phyloP scores from a whole-genome alignment of 2,888 invertebrate genomes.

The Apantesis nais region DNA sequence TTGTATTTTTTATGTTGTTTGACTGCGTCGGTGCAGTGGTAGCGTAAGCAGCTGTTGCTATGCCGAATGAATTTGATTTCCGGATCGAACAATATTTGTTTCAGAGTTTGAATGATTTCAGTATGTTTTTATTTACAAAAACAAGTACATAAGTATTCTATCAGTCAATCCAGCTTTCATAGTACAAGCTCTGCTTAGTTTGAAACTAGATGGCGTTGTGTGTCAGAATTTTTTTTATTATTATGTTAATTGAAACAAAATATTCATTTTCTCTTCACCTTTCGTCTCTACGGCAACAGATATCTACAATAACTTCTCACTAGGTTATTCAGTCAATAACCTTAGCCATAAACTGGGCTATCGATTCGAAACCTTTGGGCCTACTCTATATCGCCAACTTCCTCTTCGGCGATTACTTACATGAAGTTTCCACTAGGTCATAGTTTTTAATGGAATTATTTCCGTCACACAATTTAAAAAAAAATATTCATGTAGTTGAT shows the following conservation, averaged over 20 bases:
- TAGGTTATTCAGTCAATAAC: slow-evolving; percentile 27
- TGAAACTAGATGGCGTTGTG: too few relatives aligned
- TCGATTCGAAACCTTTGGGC: slow-evolving; percentile 36
- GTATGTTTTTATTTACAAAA: too few relatives aligned
- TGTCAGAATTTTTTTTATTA: too few relatives aligned
- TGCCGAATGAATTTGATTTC: too few relatives aligned
- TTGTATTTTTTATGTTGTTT: too few relatives aligned
- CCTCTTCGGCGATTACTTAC: slow-evolving; percentile 16
- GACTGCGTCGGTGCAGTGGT: too few relatives aligned
- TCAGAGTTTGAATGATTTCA: too few relatives aligned
- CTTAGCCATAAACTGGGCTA: slow-evolving; percentile 40
- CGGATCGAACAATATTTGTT: too few relatives aligned
- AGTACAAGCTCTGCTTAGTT: too few relatives aligned
- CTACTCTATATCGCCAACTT: slow-evolving; percentile 20
- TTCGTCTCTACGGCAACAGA: slow-evolving; percentile 9
- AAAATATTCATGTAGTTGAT: background rate
- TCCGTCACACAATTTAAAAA: slow-evolving; percentile 13
- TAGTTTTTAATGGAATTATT: slow-evolving; percentile 27
- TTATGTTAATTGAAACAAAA: background rate
- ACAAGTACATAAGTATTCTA: too few relatives aligned
- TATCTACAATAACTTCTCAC: slow-evolving; percentile 6
- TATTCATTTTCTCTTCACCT: background rate
- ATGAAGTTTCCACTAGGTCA: slow-evolving; percentile 19
- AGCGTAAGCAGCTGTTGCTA: too few relatives aligned
- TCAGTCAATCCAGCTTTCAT: too few relatives aligned